Evolutionary conservation across 2,888 invertebrate genomes (phyloP), one percentile per base, ranked within the genome.

Genomic region (Druceiella hillmani): DNA sequence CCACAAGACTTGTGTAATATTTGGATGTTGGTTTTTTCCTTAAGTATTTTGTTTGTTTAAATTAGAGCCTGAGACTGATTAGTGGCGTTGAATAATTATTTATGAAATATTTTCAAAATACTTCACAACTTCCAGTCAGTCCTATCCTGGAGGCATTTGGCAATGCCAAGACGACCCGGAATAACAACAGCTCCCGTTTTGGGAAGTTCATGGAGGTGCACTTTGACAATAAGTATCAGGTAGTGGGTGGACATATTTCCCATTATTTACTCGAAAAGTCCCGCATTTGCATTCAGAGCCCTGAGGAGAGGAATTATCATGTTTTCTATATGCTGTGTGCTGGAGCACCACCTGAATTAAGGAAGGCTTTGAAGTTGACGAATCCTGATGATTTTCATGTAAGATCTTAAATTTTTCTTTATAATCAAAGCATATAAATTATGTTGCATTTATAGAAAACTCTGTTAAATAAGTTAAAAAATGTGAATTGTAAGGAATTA

Each of bases 181-280:
- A 99, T 67, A 98, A 99, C 71, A 98, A 99, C 76, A 92, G 92
- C 51, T 92, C 91, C 28, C 82, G 98, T 36, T 99, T 99, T 69
- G 98, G 98, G 45, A 98, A 98, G 69, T 98, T 99, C 67, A 95
- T 99, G 73, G 97, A 98, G 64, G 94, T 99, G 13, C 98, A 98
- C 66, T 98, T 98, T 66, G 88, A 86, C 59, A 79, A 78, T 48
- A 87, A 88, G 57, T 86, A 85, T 62, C 67, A 66, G 11, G 90
- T 93, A 2, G 91, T 89, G 10, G 95, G 98, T n/a, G 98, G 97
- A 0, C 89, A 88, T 57, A 95, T 98, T 50, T 97, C 94, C 1
- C 98, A 98, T 66, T 98, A 99, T 64, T 72, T 99, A 38, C 73
- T 98, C 49, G 98, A 98, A 65, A 97, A 97, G 68, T 94, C 95